Percentiles rank a stretch among this genome's conserved stretches.
Evolutionary conservation across 2,797 vertebrate species (phyloP).

Genomic region (Bufotes viridis): DNA sequence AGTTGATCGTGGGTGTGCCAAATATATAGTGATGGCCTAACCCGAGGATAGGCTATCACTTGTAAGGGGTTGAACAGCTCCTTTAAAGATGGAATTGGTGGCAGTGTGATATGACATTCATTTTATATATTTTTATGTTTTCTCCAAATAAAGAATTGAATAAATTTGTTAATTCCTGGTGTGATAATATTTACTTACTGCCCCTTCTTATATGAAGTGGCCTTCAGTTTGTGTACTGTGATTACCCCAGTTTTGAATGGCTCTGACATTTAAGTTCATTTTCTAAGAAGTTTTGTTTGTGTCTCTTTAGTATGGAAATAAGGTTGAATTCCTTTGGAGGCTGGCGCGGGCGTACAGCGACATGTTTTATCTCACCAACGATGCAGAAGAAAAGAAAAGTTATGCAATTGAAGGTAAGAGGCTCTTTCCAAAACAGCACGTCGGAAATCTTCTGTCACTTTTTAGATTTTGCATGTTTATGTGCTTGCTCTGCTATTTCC

Average conservation of each 20-base stretch:
- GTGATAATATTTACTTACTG: too few relatives aligned
- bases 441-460: background rate
- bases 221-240: background rate
- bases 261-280: background rate
- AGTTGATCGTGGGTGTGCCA: too few relatives aligned
- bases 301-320: slow-evolving; percentile 80
- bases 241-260: background rate
- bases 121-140: too few relatives aligned
- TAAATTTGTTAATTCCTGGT: too few relatives aligned
- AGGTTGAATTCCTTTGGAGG: slow-evolving; percentile 87
- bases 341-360: slow-evolving; percentile 88
- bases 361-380: slow-evolving; percentile 82
- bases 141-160: too few relatives aligned
- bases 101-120: too few relatives aligned
- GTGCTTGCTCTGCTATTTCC: too few relatives aligned
- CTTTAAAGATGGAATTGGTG: too few relatives aligned
- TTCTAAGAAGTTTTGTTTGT: background rate
- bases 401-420: slow-evolving; percentile 84
- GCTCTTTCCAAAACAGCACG: background rate
- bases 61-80: too few relatives aligned
- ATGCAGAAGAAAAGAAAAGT: slow-evolving; percentile 84
- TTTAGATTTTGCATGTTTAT: background rate
- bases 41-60: too few relatives aligned
- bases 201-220: too few relatives aligned
- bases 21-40: too few relatives aligned